Conservation (phyloP, 2,888 invertebrate species). For the Leucozona laternaria region DNA sequence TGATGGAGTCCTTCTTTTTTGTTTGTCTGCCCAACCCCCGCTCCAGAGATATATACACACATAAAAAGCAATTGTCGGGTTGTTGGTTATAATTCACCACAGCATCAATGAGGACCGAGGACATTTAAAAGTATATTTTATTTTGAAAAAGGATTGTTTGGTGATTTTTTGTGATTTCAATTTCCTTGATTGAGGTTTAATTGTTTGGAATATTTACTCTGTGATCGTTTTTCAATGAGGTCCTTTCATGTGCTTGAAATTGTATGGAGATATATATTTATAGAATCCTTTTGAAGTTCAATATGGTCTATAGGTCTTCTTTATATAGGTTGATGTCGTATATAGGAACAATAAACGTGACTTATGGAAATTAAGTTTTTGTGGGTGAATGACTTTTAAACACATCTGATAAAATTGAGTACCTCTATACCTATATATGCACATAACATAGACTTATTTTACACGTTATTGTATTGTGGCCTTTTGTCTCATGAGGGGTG, state of each 20-base stretch:
- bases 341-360: neutral
- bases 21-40: neutral
- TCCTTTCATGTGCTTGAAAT: constrained; percentile 20
- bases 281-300: constrained; percentile 2
- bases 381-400: neutral
- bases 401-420: neutral
- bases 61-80: constrained; percentile 43
- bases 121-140: constrained; percentile 24
- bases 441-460: too few relatives aligned
- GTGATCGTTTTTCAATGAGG: constrained; percentile 40
- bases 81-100: constrained; percentile 12
- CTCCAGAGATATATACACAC: neutral
- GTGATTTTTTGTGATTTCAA: constrained; percentile 57
- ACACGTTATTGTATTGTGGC: too few relatives aligned
- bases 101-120: neutral
- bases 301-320: neutral
- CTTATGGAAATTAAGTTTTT: constrained; percentile 26
- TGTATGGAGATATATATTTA: neutral
- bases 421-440: too few relatives aligned
- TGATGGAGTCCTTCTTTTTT: constrained; percentile 18
- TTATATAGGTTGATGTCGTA: neutral
- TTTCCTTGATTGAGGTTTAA: constrained; percentile 70
- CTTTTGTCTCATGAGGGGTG: too few relatives aligned
- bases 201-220: constrained; percentile 60
- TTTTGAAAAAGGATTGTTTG: constrained; percentile 40